Evolutionary conservation across 2,797 vertebrate genomes (phyloP), one percentile per base, ranked within the genome.

Genomic region (Labeo calbasu): DNA sequence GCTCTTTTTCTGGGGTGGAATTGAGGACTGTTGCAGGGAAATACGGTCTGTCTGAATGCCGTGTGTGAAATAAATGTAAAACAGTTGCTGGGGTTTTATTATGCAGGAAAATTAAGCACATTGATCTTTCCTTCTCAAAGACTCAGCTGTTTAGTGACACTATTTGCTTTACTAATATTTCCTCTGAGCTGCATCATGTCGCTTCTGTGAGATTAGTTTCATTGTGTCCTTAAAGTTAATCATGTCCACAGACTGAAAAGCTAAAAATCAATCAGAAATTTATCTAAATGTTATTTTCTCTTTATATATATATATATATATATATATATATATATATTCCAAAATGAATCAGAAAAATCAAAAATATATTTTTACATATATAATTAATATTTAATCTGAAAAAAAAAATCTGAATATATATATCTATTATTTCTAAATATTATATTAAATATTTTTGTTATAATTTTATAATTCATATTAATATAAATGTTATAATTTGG

Each of bases 161-260:
- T 17, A 25, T 32, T 73, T 53, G 50, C 50, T 32, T 75, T n/a
- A 55, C 71, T 75, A 65, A 66, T n/a, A 66, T 19, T 32, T 65
- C n/a, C 28, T 48, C 23, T 50, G 43, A 78, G 12, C 43, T 79
- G 17, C 32, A 21, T 8, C 12, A 1, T 57, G 21, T 40, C 21
- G 2, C 23, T 43, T 23, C 15, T 23, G 19, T 68, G 61, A 53
- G 32, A 70, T 50, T 65, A n/a, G 46, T 46, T 21, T 59, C 23
- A 23, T 25, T 17, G 55, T n/a, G 8, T 57, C 19, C 3, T 57
- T 57, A 57, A n/a, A 57, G 21, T 7, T n/a, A 57, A 57, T 57
- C 21, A 11, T 57, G 55, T 57, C 55, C 55, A 57, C 21, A 4
- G 55, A 21, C 55, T 21, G 53, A 3, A 57, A 10, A 21, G 2